Percentiles rank a stretch among this genome's conserved stretches.
Evolutionary conservation across 1,140 invertebrate species (phyloP).

Genomic region (Aphaenogaster rudis): DNA sequence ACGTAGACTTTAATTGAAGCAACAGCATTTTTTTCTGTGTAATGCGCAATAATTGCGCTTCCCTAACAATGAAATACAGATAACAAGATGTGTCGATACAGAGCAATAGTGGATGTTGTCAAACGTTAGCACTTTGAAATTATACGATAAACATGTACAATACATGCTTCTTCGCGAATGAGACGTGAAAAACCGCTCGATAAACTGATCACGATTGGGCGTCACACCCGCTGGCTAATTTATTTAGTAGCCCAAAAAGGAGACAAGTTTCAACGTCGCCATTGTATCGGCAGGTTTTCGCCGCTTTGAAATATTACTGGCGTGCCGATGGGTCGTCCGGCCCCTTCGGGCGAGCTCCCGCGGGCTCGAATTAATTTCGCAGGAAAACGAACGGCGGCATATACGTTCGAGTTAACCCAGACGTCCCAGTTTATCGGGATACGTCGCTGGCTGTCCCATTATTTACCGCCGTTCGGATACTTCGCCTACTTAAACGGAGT

Average conservation of each 20-base stretch:
- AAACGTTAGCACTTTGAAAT: not conserved
- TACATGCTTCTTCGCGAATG: conserved; percentile 1
- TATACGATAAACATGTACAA: not conserved
- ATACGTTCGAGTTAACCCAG: conserved; percentile 54
- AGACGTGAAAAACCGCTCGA: conserved; percentile 43
- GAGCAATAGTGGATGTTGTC: not conserved
- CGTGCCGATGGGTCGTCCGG: not conserved
- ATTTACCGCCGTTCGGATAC: conserved; percentile 43
- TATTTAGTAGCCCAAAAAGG: conserved; percentile 76
- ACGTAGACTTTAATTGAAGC: too few relatives aligned
- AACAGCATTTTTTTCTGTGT: too few relatives aligned
- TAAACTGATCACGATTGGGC: conserved; percentile 69
- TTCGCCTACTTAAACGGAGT: conserved; percentile 52
- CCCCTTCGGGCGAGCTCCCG: conserved; percentile 37
- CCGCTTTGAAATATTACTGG: conserved; percentile 77
- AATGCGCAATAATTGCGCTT: not conserved
- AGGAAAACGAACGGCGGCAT: conserved; percentile 64
- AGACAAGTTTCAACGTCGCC: conserved; percentile 60
- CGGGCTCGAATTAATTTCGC: conserved; percentile 73
- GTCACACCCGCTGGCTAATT: conserved; percentile 72
- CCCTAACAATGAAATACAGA: not conserved
- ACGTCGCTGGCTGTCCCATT: conserved; percentile 47
- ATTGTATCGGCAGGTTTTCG: conserved; percentile 78
- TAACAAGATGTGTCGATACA: not conserved
- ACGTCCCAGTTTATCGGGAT: conserved; percentile 53